A percentile compares a stretch with the other conserved stretches of the same genome.
These are phyloP conservation scores for Ictidomys tridecemlineatus DNA, from an alignment of 2,113 vertebrate genomes.

Conservation along the genomic window DNA sequence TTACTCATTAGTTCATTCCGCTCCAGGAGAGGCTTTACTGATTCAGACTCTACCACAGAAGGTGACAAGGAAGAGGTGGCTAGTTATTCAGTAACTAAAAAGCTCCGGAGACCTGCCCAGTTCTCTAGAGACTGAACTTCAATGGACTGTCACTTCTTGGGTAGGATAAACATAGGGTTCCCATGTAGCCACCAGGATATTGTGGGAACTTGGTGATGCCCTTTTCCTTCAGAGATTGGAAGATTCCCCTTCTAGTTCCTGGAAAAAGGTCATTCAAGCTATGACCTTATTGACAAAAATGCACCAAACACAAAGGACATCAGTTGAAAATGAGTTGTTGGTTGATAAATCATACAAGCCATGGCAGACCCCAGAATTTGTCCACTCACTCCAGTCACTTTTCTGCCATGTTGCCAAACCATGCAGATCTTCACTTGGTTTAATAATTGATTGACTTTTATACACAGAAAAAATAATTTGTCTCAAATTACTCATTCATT, in stretches of 20 bases:
- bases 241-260: neutral
- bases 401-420: neutral
- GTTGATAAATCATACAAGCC: neutral
- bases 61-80: neutral
- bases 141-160: neutral
- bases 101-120: neutral
- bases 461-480: neutral
- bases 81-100: neutral
- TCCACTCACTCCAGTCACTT: neutral
- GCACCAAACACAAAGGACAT: neutral
- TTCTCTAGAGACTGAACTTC: neutral
- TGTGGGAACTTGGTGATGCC: no score
- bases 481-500: neutral
- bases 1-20: conserved; percentile 22
- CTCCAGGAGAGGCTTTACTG: neutral
- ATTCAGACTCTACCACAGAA: neutral
- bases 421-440: neutral
- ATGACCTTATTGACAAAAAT: neutral
- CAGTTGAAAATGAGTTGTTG: neutral
- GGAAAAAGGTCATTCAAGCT: neutral
- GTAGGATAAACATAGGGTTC: neutral
- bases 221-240: neutral
- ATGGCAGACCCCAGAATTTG: neutral
- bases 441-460: neutral
- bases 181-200: no score